Conservation (phyloP, 2,113 vertebrate genomes). For the Gymnarchus niloticus region DNA sequence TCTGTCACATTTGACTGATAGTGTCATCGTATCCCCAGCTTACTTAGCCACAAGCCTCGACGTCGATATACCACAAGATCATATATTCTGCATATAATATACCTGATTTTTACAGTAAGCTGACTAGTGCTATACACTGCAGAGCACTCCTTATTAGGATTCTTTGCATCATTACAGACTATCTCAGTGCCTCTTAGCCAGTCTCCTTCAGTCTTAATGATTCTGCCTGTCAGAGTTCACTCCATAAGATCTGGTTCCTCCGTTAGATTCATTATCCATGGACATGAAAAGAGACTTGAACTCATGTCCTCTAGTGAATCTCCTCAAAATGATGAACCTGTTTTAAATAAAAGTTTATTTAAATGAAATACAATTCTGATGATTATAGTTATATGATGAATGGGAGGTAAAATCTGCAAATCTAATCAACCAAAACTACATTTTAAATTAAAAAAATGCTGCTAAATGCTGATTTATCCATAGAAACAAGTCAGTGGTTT, state of each 20-base stretch:
- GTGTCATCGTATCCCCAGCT: not conserved
- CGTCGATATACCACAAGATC: not conserved
- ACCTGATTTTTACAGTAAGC: not conserved
- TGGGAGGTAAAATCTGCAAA: not conserved
- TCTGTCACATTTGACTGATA: too few species aligned
- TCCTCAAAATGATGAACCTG: not conserved
- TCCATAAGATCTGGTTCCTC: not conserved
- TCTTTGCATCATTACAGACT: not conserved
- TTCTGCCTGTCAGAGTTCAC: not conserved
- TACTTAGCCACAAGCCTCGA: not conserved
- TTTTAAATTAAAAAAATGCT: not conserved
- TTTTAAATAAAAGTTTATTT: too few species aligned
- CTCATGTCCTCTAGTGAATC: not conserved
- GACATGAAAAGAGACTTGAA: not conserved
- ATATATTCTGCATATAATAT: not conserved
- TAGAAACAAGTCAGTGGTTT: slow-evolving; percentile 26
- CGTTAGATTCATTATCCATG: not conserved
- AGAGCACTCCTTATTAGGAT: not conserved
- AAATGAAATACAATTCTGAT: not conserved
- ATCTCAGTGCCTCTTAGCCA: too few species aligned
- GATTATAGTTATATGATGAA: not conserved
- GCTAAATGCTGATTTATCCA: not conserved
- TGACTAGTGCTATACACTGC: not conserved
- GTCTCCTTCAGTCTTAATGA: not conserved
- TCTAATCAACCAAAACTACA: not conserved